phyloP scores from a whole-genome alignment of 2,888 invertebrate genomes.

The Drosophila nigritarsus region DNA sequence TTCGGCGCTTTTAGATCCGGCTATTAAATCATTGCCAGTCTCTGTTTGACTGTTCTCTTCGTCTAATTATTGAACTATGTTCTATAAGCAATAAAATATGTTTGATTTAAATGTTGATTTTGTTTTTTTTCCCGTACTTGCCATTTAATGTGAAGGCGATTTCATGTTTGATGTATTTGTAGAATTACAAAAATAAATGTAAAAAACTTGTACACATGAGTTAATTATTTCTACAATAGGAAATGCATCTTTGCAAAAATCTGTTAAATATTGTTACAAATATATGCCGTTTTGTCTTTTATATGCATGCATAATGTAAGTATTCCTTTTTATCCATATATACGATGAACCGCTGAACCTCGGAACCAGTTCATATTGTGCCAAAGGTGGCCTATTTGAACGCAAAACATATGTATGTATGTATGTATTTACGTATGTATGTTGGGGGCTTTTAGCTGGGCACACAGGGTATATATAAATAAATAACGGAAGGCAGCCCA shows the following conservation, averaged over 20 bases:
- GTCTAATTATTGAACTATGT: not conserved
- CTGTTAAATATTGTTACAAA: slow-evolving; percentile 60
- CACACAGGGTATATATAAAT: slow-evolving; percentile 15
- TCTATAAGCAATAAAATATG: not conserved
- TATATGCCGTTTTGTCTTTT: slow-evolving; percentile 60
- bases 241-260: slow-evolving; percentile 66
- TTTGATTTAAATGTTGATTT: not conserved
- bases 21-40: not conserved
- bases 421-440: not conserved
- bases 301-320: slow-evolving; percentile 16
- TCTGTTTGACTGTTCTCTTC: not conserved
- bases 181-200: slow-evolving; percentile 78
- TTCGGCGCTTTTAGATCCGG: not conserved
- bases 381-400: slow-evolving; percentile 52
- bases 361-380: slow-evolving; percentile 48
- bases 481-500: slow-evolving; percentile 32
- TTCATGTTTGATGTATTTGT: slow-evolving; percentile 57
- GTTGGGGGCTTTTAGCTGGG: slow-evolving; percentile 3
- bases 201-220: slow-evolving; percentile 77
- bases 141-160: slow-evolving; percentile 68
- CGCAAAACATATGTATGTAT: slow-evolving; percentile 21
- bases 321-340: slow-evolving; percentile 22
- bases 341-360: slow-evolving; percentile 22
- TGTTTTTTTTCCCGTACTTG: slow-evolving; percentile 61
- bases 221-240: slow-evolving; percentile 77